Base-by-base conservation (phyloP, 1,140 invertebrate genomes). In the Camponotus pennsylvanicus region DNA sequence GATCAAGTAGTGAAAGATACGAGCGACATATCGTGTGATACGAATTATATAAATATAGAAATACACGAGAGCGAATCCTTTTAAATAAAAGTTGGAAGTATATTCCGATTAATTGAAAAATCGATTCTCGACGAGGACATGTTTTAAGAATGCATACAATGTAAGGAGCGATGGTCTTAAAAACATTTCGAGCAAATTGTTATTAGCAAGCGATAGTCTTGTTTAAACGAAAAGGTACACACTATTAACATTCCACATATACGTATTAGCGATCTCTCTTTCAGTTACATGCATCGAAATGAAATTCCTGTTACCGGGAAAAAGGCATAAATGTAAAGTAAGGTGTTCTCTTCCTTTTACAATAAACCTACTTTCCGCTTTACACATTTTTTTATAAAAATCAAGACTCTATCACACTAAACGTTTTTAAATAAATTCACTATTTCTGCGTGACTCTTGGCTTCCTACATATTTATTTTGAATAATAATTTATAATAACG, bases 401-500 rank as follows among this genome's bases (percentile, higher is more conserved):
- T 57, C 18, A 37, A 55, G 9, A 78, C 15, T 42, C 21, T n/a
- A 15, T 52, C 70, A 63, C 32, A 49, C 15, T 1, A 5, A 37
- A 77, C 21, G 3, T 77, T 76, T 27, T 63, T n/a, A 52, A 79
- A 77, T 75, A n/a, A 75, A 85, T 37, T 61, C 42, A 61, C 32
- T 64, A 49, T 67, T 67, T 15, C 37, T 69, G 40, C 40, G 76
- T 42, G 64, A 70, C 5, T 86, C 55, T 34, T 86, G 76, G 76
- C 84, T 86, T 86, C 52, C 84, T 86, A 55, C 64, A 80, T 79
- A 69, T 69, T 82, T 82, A 57, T 34, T 59, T 73, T 27, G 37
- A 42, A 73, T 32, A 61, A 71, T 71, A 82, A 82, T 73, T 82
- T 27, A 27, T 27, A 27, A 27, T 27, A 82, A 82, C n/a, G 15